phyloP scores from a whole-genome alignment of 1,140 invertebrate species.

The Cotesia glomerata region DNA sequence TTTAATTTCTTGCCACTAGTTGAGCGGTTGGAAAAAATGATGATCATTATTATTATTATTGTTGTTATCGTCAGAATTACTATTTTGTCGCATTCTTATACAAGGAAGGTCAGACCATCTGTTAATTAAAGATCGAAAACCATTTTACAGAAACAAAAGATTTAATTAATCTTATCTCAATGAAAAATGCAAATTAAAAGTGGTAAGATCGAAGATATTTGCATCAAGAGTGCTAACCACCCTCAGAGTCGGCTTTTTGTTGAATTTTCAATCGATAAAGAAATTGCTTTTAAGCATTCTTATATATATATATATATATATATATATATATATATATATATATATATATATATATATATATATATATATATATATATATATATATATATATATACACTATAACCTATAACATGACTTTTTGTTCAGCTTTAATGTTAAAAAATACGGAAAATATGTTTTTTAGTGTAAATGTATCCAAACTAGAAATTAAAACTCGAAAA shows the following conservation, averaged over 20 bases:
- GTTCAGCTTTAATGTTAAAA: no score
- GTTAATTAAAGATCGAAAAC: constrained; percentile 19
- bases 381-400: background rate
- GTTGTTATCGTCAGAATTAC: background rate
- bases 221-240: constrained; percentile 5
- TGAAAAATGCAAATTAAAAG: constrained; percentile 29
- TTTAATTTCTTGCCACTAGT: no score
- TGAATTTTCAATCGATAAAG: background rate
- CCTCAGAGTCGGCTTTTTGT: background rate
- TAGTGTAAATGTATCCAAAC: background rate
- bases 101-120: background rate
- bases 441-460: no score
- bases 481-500: no score
- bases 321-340: background rate
- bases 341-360: background rate
- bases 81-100: no score
- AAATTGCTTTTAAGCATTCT: background rate
- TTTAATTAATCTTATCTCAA: constrained; percentile 30
- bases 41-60: no score
- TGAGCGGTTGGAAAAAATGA: no score
- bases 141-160: constrained; percentile 20
- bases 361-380: background rate
- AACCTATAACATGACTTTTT: no score
- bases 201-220: constrained; percentile 3
- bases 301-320: background rate